Evolutionary conservation across 2,797 vertebrate species (phyloP).

Genomic region (Hydrolagus colliei): DNA sequence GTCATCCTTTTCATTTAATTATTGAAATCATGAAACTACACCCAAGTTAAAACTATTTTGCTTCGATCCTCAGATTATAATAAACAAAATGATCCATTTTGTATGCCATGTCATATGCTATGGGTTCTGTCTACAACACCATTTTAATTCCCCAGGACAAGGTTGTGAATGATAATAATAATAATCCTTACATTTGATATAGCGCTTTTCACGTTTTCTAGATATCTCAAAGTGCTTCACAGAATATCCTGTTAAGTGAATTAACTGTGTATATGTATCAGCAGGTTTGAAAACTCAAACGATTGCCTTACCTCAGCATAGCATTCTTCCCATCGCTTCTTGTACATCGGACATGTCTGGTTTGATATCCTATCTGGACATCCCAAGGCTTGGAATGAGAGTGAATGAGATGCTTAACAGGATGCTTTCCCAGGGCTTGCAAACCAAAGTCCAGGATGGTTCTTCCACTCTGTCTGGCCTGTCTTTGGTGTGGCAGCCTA

Average conservation of each 20-base stretch:
- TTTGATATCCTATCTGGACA: constrained; percentile 80
- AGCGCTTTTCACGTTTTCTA: not conserved
- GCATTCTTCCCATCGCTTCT: constrained; percentile 73
- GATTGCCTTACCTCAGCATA: constrained; percentile 69
- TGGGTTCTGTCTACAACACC: too few relatives aligned
- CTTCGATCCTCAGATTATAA: not conserved
- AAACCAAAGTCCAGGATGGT: constrained; percentile 61
- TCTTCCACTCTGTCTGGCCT: constrained; percentile 53
- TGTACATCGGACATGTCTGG: constrained; percentile 74
- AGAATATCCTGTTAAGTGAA: too few relatives aligned
- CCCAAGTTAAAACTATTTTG: not conserved
- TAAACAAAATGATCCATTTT: too few relatives aligned
- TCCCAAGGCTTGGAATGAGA: constrained; percentile 51
- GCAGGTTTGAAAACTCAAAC: not conserved
- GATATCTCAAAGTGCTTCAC: too few relatives aligned
- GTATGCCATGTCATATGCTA: too few relatives aligned
- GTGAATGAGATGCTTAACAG: constrained; percentile 48
- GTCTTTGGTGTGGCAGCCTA: constrained; percentile 61
- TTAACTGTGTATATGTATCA: not conserved
- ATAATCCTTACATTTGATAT: not conserved
- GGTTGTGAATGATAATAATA: not conserved
- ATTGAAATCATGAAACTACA: not conserved
- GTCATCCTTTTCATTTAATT: not conserved
- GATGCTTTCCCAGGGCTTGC: constrained; percentile 60
- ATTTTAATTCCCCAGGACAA: too few relatives aligned